Evolutionary conservation across 53 echinoderm and acorn worm genomes (phyloP), one percentile per base, ranked within the genome.

Genomic region (Hippasteria phrygiana): DNA sequence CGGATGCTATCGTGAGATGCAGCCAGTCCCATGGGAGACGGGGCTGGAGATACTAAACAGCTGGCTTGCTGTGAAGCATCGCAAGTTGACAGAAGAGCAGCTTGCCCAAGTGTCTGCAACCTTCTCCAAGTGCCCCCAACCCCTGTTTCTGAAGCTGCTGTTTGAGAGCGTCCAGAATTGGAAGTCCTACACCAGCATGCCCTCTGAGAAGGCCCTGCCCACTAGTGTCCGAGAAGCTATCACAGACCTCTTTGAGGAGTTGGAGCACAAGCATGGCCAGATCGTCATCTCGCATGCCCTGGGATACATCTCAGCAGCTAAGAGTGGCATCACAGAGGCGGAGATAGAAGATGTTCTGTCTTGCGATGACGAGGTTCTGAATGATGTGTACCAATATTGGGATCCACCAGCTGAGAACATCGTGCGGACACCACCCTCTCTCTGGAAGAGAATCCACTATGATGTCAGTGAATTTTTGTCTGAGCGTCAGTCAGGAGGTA

Each of bases 381-480:
- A 94, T 74, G 96, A 90, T 54, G 94, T 96, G n/a, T 96, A 96
- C 63, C 96, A 96, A 55, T 96, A 96, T 75, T 96, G 96, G 96
- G 96, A 96, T 64, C 96, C 96, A 51, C 96, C 96, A 1, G 87
- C 55, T 12, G 93, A 94, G 64, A 89, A 87, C 2, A 90, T 94
- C 5, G 91, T 96, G 33, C 93, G 96, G 7, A 93, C 93, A n/a
- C 96, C 96, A 11, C 73, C 96, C 2, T 96, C 94, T 13, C 83
- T 96, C 32, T 96, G 94, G 94, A 96, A 96, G 80, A 63, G 96
- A n/a, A 89, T 94, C 62, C 74, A 91, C 18, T 94, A 80, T 70
- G 96, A 96, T 33, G 91, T 96, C 35, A 40, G 34, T 14, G 96
- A 96, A 55, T 94, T 94, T 48, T 38, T 94, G 13, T 89, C 88